Evolutionary conservation across 2,113 vertebrate genomes (phyloP).

Genomic region (Elanoides forficatus): DNA sequence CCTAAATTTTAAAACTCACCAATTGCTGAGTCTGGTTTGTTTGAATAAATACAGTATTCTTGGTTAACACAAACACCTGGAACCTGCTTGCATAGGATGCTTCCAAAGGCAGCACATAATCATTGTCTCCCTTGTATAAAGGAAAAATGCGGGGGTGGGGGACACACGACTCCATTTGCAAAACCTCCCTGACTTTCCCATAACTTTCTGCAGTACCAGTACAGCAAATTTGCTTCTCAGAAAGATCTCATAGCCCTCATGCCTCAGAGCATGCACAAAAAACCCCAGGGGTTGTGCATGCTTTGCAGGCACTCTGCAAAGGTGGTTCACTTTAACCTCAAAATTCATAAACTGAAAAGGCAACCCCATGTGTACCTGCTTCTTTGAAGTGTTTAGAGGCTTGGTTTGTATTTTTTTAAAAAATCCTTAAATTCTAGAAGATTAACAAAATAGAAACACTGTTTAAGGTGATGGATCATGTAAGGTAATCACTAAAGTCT

Average conservation of each 20-base stretch:
- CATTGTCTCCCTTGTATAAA: background rate
- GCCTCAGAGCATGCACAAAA: background rate
- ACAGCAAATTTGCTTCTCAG: background rate
- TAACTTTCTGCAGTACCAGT: background rate
- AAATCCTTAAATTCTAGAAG: background rate
- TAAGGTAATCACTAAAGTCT: conserved; percentile 31
- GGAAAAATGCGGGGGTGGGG: background rate
- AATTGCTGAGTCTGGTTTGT: background rate
- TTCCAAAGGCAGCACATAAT: conserved; percentile 5
- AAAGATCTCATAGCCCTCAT: background rate
- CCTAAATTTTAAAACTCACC: conserved; percentile 40
- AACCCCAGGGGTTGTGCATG: background rate
- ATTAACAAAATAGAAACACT: conserved; percentile 7
- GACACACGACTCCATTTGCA: background rate
- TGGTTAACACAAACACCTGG: background rate
- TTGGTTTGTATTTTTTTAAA: background rate
- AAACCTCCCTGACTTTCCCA: conserved; percentile 35
- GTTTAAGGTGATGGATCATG: conserved; percentile 42
- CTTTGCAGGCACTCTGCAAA: background rate
- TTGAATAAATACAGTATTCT: conserved; percentile 30
- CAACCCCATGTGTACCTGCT: background rate
- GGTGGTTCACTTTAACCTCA: background rate
- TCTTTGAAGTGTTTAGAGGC: background rate
- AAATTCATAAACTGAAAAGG: background rate
- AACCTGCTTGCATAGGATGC: background rate